phyloP scores from a whole-genome alignment of 2,113 vertebrate species.

The Canis aureus region DNA sequence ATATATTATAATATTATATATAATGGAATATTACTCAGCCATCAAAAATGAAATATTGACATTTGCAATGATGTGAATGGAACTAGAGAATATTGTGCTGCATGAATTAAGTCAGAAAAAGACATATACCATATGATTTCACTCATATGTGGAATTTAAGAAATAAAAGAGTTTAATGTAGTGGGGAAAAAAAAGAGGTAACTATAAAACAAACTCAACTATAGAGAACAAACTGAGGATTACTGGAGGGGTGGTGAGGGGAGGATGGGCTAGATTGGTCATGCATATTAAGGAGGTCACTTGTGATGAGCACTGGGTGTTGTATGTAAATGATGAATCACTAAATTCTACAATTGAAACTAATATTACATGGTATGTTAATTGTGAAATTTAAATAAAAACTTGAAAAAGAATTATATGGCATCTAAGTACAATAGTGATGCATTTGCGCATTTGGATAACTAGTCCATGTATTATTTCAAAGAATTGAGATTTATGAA shows the following conservation, averaged over 20 bases:
- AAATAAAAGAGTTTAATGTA: background rate
- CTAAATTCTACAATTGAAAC: background rate
- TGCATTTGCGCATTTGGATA: background rate
- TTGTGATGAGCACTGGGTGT: background rate
- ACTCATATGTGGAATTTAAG: background rate
- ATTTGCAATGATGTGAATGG: background rate
- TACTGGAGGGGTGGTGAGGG: background rate
- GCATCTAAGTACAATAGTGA: background rate
- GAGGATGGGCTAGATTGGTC: background rate
- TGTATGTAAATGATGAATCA: background rate
- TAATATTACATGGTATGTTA: background rate
- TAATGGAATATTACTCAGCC: background rate
- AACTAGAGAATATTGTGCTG: background rate
- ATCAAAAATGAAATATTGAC: background rate
- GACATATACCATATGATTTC: background rate
- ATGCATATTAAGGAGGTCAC: background rate
- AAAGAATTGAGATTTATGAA: slow-evolving; percentile 8
- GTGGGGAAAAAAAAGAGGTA: background rate
- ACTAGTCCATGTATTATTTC: background rate
- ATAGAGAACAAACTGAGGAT: background rate
- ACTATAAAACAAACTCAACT: background rate
- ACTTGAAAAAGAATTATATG: background rate
- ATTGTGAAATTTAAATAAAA: background rate
- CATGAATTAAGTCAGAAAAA: background rate
- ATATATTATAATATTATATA: background rate